These are phyloP conservation scores for Acrobasis suavella DNA, from an alignment of 2,888 invertebrate species.

Conservation along the genomic window DNA sequence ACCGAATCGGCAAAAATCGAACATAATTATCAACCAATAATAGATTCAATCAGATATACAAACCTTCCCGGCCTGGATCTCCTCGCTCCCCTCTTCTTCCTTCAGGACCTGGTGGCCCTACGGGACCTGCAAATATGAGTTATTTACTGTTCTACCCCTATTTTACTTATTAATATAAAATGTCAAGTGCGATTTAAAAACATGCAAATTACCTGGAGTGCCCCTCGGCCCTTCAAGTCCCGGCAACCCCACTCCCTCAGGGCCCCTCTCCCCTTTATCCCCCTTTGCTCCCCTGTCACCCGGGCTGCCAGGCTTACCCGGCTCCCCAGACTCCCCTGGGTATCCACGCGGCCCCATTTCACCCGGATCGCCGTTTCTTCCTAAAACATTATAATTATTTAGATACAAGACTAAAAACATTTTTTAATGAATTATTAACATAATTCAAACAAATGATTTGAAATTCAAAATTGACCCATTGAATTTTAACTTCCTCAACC, in stretches of 20 bases:
- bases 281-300: constrained; percentile 86
- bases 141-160: too few relatives aligned
- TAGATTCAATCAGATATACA: constrained; percentile 19
- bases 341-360: constrained; percentile 85
- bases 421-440: too few relatives aligned
- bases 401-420: background rate
- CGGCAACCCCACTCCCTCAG: constrained; percentile 87
- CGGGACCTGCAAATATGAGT: constrained; percentile 47
- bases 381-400: constrained; percentile 52
- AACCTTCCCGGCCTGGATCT: constrained; percentile 88
- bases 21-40: too few relatives aligned
- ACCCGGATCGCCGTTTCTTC: constrained; percentile 86
- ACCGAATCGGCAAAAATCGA: too few relatives aligned
- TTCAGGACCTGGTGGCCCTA: constrained; percentile 86
- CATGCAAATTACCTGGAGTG: constrained; percentile 76
- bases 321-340: constrained; percentile 86
- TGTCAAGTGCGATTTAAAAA: background rate
- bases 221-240: constrained; percentile 89
- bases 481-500: too few relatives aligned
- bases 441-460: too few relatives aligned
- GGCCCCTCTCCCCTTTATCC: constrained; percentile 88
- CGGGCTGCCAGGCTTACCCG: constrained; percentile 85
- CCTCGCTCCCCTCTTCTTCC: constrained; percentile 91
- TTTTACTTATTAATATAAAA: too few relatives aligned
- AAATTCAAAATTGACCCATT: too few relatives aligned